Evolutionary conservation across 2,797 vertebrate species (phyloP).

Genomic region (Myotis findleyi): DNA sequence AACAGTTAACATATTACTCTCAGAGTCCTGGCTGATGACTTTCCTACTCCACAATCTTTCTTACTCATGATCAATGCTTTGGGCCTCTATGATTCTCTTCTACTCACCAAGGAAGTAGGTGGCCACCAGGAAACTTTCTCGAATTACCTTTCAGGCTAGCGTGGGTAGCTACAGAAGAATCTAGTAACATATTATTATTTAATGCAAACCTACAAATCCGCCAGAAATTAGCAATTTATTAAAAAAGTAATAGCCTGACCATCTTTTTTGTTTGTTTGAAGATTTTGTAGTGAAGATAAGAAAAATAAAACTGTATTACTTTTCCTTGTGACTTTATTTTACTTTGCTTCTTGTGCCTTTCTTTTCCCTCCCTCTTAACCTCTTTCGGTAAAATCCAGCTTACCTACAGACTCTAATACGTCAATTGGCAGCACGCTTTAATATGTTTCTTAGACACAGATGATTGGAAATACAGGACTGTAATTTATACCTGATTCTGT

Average conservation of each 20-base stretch:
- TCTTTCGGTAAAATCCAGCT: constrained; percentile 29
- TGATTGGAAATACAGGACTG: constrained; percentile 74
- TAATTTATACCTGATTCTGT: constrained; percentile 83
- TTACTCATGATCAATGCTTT: not conserved
- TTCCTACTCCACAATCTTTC: not conserved
- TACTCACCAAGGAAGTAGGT: not conserved
- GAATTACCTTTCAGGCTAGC: constrained; percentile 34
- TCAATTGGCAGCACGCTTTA: constrained; percentile 64
- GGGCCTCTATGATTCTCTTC: not conserved
- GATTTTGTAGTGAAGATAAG: not conserved
- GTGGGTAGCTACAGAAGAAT: not conserved
- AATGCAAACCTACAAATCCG: not conserved
- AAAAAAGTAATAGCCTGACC: not conserved
- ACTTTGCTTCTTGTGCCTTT: not conserved
- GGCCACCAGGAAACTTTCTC: not conserved
- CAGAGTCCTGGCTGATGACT: not conserved
- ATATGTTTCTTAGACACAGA: constrained; percentile 84
- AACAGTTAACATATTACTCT: not conserved
- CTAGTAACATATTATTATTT: not conserved
- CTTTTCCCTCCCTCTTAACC: not conserved
- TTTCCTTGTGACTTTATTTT: constrained; percentile 44
- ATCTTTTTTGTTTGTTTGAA: not conserved
- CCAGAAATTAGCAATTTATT: not conserved
- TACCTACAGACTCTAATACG: not conserved
- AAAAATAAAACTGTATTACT: not conserved